Base-by-base conservation (phyloP, 2,113 vertebrate genomes). In the Dromiciops gliroides region DNA sequence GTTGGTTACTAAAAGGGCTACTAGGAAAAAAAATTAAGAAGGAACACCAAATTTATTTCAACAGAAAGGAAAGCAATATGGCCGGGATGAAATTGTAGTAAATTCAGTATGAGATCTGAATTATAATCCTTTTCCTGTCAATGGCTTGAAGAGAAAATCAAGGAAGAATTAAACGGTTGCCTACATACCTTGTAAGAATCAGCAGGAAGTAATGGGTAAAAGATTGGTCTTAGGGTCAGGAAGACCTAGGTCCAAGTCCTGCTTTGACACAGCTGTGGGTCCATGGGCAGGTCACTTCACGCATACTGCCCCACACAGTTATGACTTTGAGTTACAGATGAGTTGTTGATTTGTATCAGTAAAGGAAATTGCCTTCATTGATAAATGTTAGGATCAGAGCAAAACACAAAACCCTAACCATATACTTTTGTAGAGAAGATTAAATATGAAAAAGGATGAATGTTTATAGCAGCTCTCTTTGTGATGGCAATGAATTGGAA, bases 1-100 rank as follows among this genome's bases (percentile, higher is more conserved):
- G 67, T 44, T n/a, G 2, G 67, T 44, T 44, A 90, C 52, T 92
- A 52, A 95, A 95, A 90, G 89, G 83, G 93, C 52, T 12, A 91
- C 60, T 19, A 93, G 91, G 44, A 93, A 95, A 92, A 83, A 93
- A 95, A 95, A 49, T n/a, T 92, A 91, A 89, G 88, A 89, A 51
- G 96, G 60, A 67, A 2, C 90, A 92, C 6, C 44, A 95, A 95
- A 92, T 94, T 93, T 92, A 91, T 95, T 96, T 96, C 50, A 96
- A 95, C n/a, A 50, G 23, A 48, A 95, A 56, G 50, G 97, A 89
- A 9, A 96, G 93, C 53, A 92, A 89, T 47, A 48, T 92, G 90
- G 50, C 16, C 88, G 51, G 67, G 96, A 91, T 94, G 48, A 95
- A 96, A 96, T 94, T 47, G 48, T 16, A 93, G 37, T 44, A 93